Percentiles rank a stretch among this genome's conserved stretches.
phyloP scores from a whole-genome alignment of 2,888 invertebrate genomes.

The Calliphora vomitoria region DNA sequence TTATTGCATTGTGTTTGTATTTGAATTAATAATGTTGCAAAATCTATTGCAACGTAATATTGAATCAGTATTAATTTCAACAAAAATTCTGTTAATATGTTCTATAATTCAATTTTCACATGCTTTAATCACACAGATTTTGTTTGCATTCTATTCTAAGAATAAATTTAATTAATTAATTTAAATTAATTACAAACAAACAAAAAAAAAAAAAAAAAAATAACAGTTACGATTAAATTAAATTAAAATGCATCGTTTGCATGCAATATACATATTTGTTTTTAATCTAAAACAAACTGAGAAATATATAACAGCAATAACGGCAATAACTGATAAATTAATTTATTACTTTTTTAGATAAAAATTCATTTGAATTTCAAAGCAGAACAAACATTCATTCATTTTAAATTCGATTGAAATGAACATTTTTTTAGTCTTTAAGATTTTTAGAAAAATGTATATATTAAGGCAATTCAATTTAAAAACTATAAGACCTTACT shows the following conservation, averaged over 20 bases:
- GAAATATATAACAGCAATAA: constrained; percentile 35
- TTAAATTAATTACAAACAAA: constrained; percentile 36
- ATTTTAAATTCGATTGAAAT: neutral
- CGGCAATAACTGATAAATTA: neutral
- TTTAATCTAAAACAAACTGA: constrained; percentile 17
- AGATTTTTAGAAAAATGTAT: too few species aligned
- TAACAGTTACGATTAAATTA: constrained; percentile 11
- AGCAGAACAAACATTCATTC: neutral
- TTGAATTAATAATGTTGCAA: too few species aligned
- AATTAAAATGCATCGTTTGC: constrained; percentile 35
- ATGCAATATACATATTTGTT: constrained; percentile 34
- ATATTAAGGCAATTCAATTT: too few species aligned
- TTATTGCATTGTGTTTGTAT: too few species aligned
- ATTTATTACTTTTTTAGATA: constrained; percentile 8
- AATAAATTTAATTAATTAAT: constrained; percentile 45
- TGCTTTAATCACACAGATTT: constrained; percentile 13
- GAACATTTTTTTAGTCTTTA: too few species aligned
- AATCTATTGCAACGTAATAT: too few species aligned
- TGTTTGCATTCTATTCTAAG: constrained; percentile 4
- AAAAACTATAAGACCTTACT: too few species aligned
- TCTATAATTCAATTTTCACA: neutral
- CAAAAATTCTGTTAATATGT: neutral
- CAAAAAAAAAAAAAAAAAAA: constrained; percentile 1
- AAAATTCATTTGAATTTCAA: neutral
- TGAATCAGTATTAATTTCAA: too few species aligned